Conservation (phyloP, 2,797 vertebrate genomes). For the Sciurus vulgaris region DNA sequence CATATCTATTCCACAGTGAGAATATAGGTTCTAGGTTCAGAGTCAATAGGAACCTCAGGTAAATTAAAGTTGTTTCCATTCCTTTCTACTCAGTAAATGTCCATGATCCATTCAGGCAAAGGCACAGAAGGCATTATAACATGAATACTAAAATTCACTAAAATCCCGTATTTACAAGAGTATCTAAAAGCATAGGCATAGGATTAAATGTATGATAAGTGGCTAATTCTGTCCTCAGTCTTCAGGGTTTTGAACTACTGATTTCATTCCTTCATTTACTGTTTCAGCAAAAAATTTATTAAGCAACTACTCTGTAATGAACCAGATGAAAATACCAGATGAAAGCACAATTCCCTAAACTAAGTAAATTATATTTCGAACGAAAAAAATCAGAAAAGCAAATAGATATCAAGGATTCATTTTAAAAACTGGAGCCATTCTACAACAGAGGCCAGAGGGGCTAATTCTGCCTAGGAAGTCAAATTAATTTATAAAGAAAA, state of each 20-base stretch:
- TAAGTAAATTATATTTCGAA: slow-evolving; percentile 40
- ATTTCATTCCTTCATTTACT: neutral
- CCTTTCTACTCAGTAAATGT: neutral
- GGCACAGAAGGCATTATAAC: neutral
- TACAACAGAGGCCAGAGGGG: neutral
- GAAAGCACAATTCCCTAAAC: neutral
- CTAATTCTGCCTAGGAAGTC: neutral
- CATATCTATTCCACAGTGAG: neutral
- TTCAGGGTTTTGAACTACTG: neutral
- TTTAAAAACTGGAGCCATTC: neutral
- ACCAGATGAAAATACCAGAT: neutral
- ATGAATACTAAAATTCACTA: neutral
- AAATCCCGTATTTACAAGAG: neutral
- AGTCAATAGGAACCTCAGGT: slow-evolving; percentile 3
- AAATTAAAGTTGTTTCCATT: neutral
- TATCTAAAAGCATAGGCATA: neutral
- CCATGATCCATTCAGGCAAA: neutral
- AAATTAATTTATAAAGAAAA: neutral
- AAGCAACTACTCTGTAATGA: neutral
- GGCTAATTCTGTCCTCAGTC: neutral
- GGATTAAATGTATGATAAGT: neutral
- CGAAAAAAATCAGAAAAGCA: neutral
- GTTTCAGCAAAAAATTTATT: slow-evolving; percentile 33
- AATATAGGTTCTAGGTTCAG: neutral
- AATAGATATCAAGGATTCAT: neutral